These are phyloP conservation scores for Callionymus lyra DNA, from an alignment of 2,113 vertebrate genomes.

Conservation along the genomic window DNA sequence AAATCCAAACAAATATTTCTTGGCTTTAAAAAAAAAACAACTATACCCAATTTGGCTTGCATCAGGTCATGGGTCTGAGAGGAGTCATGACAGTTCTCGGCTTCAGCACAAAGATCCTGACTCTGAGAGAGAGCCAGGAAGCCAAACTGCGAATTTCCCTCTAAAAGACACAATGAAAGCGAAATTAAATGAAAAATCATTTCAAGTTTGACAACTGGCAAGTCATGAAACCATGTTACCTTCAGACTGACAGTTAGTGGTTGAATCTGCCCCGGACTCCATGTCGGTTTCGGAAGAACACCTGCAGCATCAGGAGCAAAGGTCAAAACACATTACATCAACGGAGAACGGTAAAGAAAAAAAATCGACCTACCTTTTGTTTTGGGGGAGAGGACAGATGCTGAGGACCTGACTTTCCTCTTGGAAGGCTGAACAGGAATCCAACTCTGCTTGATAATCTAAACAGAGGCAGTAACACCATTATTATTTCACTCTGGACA, in stretches of 20 bases:
- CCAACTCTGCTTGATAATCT: conserved; percentile 23
- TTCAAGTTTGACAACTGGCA: background rate
- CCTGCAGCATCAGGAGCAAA: conserved; percentile 23
- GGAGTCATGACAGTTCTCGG: conserved; percentile 10
- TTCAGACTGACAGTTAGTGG: conserved; percentile 56
- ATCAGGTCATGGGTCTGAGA: conserved; percentile 23
- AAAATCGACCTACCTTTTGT: conserved; percentile 33
- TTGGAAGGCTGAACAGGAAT: conserved; percentile 26
- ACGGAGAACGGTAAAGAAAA: background rate
- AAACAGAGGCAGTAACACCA: background rate
- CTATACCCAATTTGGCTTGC: conserved; percentile 13
- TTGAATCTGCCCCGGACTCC: conserved; percentile 62
- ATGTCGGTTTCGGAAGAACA: conserved; percentile 26
- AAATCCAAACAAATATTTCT: no score
- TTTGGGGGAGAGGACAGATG: conserved; percentile 17
- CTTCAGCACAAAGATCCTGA: conserved; percentile 70
- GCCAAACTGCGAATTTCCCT: conserved; percentile 76
- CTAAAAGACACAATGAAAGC: conserved; percentile 21
- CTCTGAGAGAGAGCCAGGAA: conserved; percentile 83
- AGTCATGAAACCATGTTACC: conserved; percentile 23
- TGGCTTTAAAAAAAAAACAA: background rate
- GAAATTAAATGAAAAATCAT: background rate
- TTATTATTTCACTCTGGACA: no score
- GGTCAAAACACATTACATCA: background rate
- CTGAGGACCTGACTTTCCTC: conserved; percentile 60